Conservation (phyloP, 1,140 invertebrate species). For the Trypoxylus dichotomus region DNA sequence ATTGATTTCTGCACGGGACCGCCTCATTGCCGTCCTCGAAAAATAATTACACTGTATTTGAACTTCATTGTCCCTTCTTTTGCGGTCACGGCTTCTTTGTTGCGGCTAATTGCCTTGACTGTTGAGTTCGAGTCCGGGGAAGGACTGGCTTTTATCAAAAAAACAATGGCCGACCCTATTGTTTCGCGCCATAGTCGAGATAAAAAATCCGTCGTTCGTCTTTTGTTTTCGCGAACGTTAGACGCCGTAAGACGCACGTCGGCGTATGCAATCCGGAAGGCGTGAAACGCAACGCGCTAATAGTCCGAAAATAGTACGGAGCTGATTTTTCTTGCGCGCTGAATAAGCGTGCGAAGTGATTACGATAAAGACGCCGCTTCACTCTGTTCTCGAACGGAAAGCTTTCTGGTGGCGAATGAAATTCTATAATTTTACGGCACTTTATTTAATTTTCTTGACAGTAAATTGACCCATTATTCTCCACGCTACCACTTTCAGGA, state of each 20-base stretch:
- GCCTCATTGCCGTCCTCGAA: background rate
- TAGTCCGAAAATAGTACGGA: background rate
- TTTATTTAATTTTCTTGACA: slow-evolving; percentile 46
- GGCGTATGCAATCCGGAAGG: background rate
- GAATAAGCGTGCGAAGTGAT: background rate
- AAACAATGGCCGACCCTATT: background rate
- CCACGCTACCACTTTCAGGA: background rate
- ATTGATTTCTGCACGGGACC: background rate
- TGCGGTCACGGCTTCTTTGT: background rate
- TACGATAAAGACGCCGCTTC: background rate
- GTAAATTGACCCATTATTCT: slow-evolving; percentile 48
- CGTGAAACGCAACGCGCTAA: background rate
- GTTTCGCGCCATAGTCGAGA: background rate
- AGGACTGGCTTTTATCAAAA: background rate
- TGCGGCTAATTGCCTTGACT: slow-evolving; percentile 1
- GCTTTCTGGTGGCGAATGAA: slow-evolving; percentile 46
- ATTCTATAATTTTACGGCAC: slow-evolving; percentile 51
- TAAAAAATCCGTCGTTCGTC: background rate
- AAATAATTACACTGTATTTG: slow-evolving; percentile 4
- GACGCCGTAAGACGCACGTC: background rate
- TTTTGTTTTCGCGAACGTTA: background rate
- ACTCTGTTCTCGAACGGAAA: background rate
- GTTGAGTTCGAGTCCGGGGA: background rate
- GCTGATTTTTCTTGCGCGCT: background rate
- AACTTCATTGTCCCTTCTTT: background rate